A percentile compares a stretch with the other conserved stretches of the same genome.
Evolutionary conservation across 2,888 invertebrate species (phyloP).

Genomic region (Choristoneura rosaceana): DNA sequence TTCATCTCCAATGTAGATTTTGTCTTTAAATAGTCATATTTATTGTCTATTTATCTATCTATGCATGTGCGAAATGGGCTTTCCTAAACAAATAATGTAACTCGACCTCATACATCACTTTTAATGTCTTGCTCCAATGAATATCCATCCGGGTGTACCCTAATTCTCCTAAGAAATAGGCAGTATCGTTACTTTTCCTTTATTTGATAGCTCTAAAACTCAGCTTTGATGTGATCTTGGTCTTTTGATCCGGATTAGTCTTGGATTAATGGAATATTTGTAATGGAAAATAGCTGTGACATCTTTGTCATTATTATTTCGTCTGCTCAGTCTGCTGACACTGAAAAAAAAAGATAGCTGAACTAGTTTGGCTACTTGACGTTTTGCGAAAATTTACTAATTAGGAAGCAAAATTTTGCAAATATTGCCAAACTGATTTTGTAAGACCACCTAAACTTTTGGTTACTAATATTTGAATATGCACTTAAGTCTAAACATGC

Average conservation of each 20-base stretch:
- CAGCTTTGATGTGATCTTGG: background rate
- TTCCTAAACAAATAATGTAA: constrained; percentile 16
- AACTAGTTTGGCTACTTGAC: too few relatives aligned
- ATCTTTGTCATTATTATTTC: too few relatives aligned
- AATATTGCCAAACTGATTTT: too few relatives aligned
- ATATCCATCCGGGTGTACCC: constrained; percentile 1
- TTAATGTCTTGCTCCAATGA: constrained; percentile 23
- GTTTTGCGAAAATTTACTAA: too few relatives aligned
- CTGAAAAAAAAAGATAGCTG: too few relatives aligned
- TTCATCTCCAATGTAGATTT: background rate
- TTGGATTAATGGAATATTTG: constrained; percentile 1
- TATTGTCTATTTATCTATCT: background rate
- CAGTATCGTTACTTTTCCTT: constrained; percentile 2
- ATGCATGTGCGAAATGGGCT: background rate
- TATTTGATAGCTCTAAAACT: background rate
- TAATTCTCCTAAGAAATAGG: background rate
- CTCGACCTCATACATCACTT: constrained; percentile 18
- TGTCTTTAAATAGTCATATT: background rate
- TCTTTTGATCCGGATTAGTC: constrained; percentile 3
- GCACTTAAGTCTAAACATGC: too few relatives aligned
- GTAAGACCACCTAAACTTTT: too few relatives aligned
- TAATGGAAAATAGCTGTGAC: too few relatives aligned
- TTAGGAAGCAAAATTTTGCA: too few relatives aligned
- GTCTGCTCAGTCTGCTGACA: too few relatives aligned
- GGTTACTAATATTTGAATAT: too few relatives aligned